Conservation (phyloP, 2,797 vertebrate genomes). For the Balearica regulorum region DNA sequence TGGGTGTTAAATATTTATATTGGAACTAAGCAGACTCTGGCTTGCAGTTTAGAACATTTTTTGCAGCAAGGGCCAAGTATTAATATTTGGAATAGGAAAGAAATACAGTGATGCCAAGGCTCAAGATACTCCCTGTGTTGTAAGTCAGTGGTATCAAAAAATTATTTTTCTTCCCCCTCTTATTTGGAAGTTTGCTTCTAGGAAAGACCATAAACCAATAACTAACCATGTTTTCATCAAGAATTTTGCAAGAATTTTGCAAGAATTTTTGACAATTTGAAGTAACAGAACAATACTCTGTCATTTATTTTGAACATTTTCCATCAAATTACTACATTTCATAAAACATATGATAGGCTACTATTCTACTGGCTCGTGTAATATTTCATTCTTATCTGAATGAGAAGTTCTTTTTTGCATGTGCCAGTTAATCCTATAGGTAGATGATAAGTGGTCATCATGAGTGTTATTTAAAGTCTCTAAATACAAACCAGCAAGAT, state of each 20-base stretch:
- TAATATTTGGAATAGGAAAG: neutral
- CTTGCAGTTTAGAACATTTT: conserved; percentile 19
- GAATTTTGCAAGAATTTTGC: neutral
- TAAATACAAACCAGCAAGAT: neutral
- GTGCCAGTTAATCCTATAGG: neutral
- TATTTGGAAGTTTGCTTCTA: neutral
- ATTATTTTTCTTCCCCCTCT: neutral
- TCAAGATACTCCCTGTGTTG: neutral
- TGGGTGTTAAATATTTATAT: conserved; percentile 35
- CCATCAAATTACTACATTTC: neutral
- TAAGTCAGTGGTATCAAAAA: neutral
- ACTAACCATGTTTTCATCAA: neutral
- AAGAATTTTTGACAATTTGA: neutral
- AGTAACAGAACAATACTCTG: neutral
- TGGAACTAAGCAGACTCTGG: conserved; percentile 1
- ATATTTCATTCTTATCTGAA: neutral
- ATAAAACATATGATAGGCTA: neutral
- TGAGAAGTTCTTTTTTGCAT: neutral
- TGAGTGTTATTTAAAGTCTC: neutral
- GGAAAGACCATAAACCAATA: neutral
- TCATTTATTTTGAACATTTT: neutral
- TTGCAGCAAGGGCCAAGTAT: neutral
- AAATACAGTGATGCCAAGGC: neutral
- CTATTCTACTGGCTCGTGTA: neutral
- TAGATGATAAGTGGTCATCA: neutral